phyloP scores from a whole-genome alignment of 2,113 vertebrate genomes.

The Dicrurus megarhynchus region DNA sequence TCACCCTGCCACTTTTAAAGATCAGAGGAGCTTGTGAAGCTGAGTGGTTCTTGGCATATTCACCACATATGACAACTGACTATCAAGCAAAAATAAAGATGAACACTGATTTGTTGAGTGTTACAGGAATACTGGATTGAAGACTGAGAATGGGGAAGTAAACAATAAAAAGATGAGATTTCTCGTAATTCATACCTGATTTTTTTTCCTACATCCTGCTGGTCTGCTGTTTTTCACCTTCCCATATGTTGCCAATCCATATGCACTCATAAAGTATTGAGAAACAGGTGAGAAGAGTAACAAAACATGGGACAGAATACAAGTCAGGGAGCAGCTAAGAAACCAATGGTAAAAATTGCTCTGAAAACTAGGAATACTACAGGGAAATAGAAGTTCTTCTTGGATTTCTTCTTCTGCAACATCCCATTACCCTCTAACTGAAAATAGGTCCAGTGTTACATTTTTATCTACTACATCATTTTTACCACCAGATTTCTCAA shows the following conservation, averaged over 20 bases:
- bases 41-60: slow-evolving; percentile 28
- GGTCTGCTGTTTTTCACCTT: not conserved
- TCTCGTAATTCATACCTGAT: not conserved
- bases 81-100: slow-evolving; percentile 56
- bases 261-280: slow-evolving; percentile 15
- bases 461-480: slow-evolving; percentile 5
- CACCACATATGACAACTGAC: not conserved
- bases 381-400: slow-evolving; percentile 27
- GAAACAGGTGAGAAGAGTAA: slow-evolving; percentile 36
- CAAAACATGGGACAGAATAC: slow-evolving; percentile 19
- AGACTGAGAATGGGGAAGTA: not conserved
- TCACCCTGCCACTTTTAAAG: slow-evolving; percentile 1
- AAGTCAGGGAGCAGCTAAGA: not conserved
- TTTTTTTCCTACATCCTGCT: not conserved
- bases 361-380: slow-evolving; percentile 39
- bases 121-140: slow-evolving; percentile 16
- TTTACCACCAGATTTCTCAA: not conserved
- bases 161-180: slow-evolving; percentile 54
- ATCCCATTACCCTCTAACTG: not conserved
- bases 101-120: slow-evolving; percentile 17
- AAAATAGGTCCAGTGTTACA: not conserved
- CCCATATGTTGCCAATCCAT: slow-evolving; percentile 15
- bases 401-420: slow-evolving; percentile 13
- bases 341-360: not conserved
- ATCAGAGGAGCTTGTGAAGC: slow-evolving; percentile 47